Conservation (phyloP, 2,888 invertebrate genomes). For the Papilio elwesi region DNA sequence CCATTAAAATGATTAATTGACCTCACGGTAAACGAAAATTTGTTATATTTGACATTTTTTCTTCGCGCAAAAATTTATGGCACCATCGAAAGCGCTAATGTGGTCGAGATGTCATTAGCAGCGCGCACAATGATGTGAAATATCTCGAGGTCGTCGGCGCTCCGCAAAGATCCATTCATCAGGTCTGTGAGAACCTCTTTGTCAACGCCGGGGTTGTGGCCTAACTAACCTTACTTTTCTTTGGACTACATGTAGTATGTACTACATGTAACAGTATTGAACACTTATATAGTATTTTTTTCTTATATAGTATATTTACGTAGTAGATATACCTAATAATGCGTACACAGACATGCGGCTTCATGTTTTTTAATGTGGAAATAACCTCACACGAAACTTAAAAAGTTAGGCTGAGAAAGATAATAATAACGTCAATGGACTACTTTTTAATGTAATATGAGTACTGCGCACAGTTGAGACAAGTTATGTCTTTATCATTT, state of each 20-base stretch:
- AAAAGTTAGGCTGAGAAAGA: too few relatives aligned
- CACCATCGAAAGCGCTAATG: slow-evolving; percentile 64
- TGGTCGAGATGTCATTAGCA: slow-evolving; percentile 65
- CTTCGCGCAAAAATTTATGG: slow-evolving; percentile 50
- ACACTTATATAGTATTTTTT: not conserved
- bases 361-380: too few relatives aligned
- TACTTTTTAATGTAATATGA: too few relatives aligned
- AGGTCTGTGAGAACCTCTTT: slow-evolving; percentile 59
- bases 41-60: slow-evolving; percentile 42
- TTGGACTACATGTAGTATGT: slow-evolving; percentile 41
- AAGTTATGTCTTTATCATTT: too few relatives aligned
- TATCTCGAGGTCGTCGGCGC: slow-evolving; percentile 56
- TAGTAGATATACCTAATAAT: too few relatives aligned
- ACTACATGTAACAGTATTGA: slow-evolving; percentile 20
- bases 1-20: slow-evolving; percentile 41
- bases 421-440: too few relatives aligned
- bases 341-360: too few relatives aligned
- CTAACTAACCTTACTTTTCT: slow-evolving; percentile 55
- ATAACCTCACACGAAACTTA: too few relatives aligned
- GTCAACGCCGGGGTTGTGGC: slow-evolving; percentile 58
- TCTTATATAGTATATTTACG: not conserved
- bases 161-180: slow-evolving; percentile 59
- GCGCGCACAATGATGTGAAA: slow-evolving; percentile 70
- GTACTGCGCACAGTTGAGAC: too few relatives aligned
- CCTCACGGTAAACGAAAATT: slow-evolving; percentile 38